Evolutionary conservation across 2,888 invertebrate species (phyloP).

Genomic region (Zonitis immaculata): DNA sequence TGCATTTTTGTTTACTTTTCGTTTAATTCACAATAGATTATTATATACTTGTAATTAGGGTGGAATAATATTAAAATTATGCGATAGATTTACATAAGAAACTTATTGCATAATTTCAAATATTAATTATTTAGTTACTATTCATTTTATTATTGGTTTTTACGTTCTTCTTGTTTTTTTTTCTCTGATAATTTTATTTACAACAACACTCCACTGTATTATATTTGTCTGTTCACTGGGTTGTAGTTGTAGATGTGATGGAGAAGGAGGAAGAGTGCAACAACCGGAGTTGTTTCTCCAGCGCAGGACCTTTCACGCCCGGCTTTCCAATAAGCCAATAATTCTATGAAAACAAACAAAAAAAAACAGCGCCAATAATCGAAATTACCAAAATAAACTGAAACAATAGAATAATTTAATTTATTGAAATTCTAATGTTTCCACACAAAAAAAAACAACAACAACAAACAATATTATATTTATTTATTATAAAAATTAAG

Average conservation of each 20-base stretch:
- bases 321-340: conserved; percentile 5
- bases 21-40: no score
- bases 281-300: conserved; percentile 35
- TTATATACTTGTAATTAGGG: no score
- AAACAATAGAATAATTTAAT: no score
- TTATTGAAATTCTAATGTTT: no score
- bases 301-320: conserved; percentile 34
- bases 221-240: background rate
- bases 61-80: no score
- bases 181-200: background rate
- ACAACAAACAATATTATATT: no score
- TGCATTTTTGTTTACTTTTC: background rate
- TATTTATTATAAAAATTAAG: no score
- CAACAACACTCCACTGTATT: background rate
- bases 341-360: background rate
- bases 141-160: background rate
- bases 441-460: no score
- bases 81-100: no score
- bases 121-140: no score
- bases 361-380: background rate
- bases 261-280: conserved; percentile 34
- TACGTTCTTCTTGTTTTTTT: background rate
- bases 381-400: background rate
- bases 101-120: no score
- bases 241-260: no score